Percentiles rank a stretch among this genome's conserved stretches.
Evolutionary conservation across 2,888 invertebrate genomes (phyloP).

Genomic region (Erebia epiphron): DNA sequence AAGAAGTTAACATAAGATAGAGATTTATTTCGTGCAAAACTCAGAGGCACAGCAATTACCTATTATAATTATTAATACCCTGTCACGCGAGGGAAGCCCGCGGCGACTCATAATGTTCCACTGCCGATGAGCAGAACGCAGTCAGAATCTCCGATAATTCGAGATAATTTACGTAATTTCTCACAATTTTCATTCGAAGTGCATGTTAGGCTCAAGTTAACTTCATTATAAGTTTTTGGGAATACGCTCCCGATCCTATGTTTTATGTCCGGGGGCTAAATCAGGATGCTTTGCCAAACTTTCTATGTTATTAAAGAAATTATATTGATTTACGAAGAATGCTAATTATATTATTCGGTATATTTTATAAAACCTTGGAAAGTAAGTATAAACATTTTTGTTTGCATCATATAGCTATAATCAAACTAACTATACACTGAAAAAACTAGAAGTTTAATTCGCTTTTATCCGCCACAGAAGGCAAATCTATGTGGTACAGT

Average conservation of each 20-base stretch:
- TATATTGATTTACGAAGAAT: slow-evolving; percentile 12
- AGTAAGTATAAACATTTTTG: too few species aligned
- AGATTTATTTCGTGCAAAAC: slow-evolving; percentile 47
- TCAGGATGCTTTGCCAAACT: slow-evolving; percentile 36
- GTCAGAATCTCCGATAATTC: slow-evolving; percentile 75
- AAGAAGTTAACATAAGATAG: slow-evolving; percentile 53
- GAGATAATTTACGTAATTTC: slow-evolving; percentile 77
- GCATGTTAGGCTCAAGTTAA: slow-evolving; percentile 67
- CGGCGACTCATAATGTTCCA: slow-evolving; percentile 58
- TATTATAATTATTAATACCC: slow-evolving; percentile 69
- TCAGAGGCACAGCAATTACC: slow-evolving; percentile 59
- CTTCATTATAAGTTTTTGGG: slow-evolving; percentile 63
- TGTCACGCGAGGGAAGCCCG: slow-evolving; percentile 69
- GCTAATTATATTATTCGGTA: background rate
- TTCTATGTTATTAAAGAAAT: slow-evolving; percentile 24
- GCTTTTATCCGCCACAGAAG: too few species aligned
- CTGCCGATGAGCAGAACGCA: slow-evolving; percentile 64
- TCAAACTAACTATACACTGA: too few species aligned
- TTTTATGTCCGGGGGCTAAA: slow-evolving; percentile 52
- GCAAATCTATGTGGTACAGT: too few species aligned
- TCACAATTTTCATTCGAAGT: slow-evolving; percentile 70
- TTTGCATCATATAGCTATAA: too few species aligned
- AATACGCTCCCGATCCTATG: slow-evolving; percentile 58
- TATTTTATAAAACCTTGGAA: background rate
- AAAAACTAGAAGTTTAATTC: too few species aligned